Base-by-base conservation (phyloP, 2,113 vertebrate species). In the Chaetura pelagica region DNA sequence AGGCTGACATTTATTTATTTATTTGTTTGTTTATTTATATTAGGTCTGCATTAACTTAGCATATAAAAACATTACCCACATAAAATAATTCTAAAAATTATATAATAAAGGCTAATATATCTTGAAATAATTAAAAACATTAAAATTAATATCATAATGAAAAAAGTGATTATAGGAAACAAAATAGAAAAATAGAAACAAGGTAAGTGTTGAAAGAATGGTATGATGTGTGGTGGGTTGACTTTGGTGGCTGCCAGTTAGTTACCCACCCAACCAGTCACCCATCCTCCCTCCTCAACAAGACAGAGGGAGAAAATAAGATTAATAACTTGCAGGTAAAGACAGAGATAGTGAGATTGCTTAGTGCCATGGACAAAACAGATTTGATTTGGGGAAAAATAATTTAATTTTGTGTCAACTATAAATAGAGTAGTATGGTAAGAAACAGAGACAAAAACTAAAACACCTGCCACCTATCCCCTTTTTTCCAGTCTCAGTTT, bases 261-360 rank as follows among this genome's bases (percentile, higher is more conserved):
- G 35, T 27, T 51, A 13, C 12, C 24, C 16, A 57, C 12, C 3
- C 30, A 73, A 9, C 16, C 2, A 0, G 13, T 51, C 3, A 0
- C 24, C 42, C 30, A 26, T 58, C 48, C 30, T 57, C 10, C 8
- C 10, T 30, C 3, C 16, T 64, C 20, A 24, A 30, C 10, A 57
- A 24, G 13, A 42, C 24, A 42, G 29, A 5, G 4, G 9, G 16
- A 42, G 18, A 55, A 63, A 79, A 40, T 29, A 38, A 46, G 7
- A 27, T 62, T 0, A 63, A 49, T 57, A 72, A 48, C 29, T 64
- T 55, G 5, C 34, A 2, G 19, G 12, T 49, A 20, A 54, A 87
- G 57, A 72, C 12, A 72, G 63, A 72, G 24, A 48, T 6, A 63
- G 7, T 5, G 13, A 48, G 13, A 51, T 88, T 49, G 30, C 10